Percentiles rank a stretch among this genome's conserved stretches.
Evolutionary conservation across 2,888 invertebrate species (phyloP).

Genomic region (Criorhina ranunculi): DNA sequence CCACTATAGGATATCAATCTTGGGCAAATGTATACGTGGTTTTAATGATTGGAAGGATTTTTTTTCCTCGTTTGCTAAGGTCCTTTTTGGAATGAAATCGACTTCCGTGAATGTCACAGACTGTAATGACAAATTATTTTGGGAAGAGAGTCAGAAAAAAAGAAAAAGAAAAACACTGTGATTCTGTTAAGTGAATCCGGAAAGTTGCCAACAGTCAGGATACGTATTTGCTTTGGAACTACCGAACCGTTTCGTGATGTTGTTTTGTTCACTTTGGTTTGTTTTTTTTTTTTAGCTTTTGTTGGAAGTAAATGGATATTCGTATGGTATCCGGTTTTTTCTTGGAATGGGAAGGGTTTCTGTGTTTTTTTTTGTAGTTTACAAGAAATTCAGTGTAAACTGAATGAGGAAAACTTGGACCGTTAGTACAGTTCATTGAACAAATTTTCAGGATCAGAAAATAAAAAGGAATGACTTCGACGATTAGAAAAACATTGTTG

Average conservation of each 20-base stretch:
- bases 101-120: constrained; percentile 24
- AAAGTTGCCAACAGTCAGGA: constrained; percentile 44
- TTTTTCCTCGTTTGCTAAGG: not conserved
- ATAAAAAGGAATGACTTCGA: too few relatives aligned
- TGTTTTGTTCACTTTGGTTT: not conserved
- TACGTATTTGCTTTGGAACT: not conserved
- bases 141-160: not conserved
- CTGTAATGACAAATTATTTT: constrained; percentile 20
- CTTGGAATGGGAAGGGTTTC: too few relatives aligned
- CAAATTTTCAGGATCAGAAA: too few relatives aligned
- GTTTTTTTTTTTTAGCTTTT: not conserved
- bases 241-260: not conserved
- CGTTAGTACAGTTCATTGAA: too few relatives aligned
- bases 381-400: too few relatives aligned
- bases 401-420: too few relatives aligned
- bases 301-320: constrained; percentile 5
- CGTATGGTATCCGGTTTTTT: not conserved
- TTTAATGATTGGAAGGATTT: constrained; percentile 9
- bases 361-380: too few relatives aligned
- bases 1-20: constrained; percentile 8
- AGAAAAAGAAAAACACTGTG: constrained; percentile 1
- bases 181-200: constrained; percentile 48
- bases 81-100: constrained; percentile 17
- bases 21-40: not conserved
- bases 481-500: too few relatives aligned